Evolutionary conservation across 2,888 invertebrate species (phyloP), one percentile per base, ranked within the genome.

Genomic region (Cephus rjabovi): DNA sequence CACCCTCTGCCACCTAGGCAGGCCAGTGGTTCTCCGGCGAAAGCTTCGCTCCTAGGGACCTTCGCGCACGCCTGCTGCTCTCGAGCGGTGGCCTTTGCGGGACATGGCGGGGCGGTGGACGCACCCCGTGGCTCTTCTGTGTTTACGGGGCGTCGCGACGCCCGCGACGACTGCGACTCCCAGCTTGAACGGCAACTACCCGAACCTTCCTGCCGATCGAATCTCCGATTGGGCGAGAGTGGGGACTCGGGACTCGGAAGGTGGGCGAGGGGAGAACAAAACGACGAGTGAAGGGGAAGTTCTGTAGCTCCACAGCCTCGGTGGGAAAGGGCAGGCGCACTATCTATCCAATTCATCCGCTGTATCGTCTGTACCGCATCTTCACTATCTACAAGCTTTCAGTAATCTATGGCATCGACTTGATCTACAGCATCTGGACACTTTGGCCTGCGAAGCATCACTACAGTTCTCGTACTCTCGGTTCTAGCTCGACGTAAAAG

Each of bases 151-250:
- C 79, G 86, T 84, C 83, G 80, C 84, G 85, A 85, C 82, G 82
- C 81, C 81, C 82, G 87, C 88, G 88, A 86, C 86, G 56, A 80
- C 83, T 83, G 80, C 79, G 81, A 78, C 82, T 83, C 56, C 56
- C 56, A 56, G 81, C 81, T 81, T 80, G 71, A 56, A 56, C 81
- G 73, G 77, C 84, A 86, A 83, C 88, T 69, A 30, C 34, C 40
- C 23, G 75, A 76, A 76, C 76, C 69, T 74, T 74, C 37, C 68
- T 73, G 40, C 80, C 80, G 89, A 90, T 90, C 88, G 90, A 89
- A 88, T 86, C 85, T 84, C 87, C 87, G 87, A 89, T 90, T 88
- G 86, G 86, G 85, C 86, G 86, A 86, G 86, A 83, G 86, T 69
- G 84, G 79, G 56, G 56, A 56, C 56, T 56, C 23, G 56, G 56